Evolutionary conservation across 2,888 invertebrate genomes (phyloP), one percentile per base, ranked within the genome.

Genomic region (Hirtodrosophila confusa): DNA sequence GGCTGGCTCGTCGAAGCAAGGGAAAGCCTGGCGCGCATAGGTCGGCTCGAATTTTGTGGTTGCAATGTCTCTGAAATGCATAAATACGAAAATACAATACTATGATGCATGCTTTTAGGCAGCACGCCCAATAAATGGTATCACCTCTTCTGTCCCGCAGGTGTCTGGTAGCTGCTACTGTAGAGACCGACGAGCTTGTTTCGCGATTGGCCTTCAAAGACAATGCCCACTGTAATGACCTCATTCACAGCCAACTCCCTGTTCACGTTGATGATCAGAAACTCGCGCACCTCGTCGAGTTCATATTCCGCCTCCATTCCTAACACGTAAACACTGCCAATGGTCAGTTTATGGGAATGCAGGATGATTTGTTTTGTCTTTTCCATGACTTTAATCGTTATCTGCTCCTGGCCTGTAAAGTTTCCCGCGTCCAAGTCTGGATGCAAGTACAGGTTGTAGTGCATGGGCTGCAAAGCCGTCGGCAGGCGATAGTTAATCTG

Each of bases 11-110:
- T 99, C 98, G 88, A 98, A 97, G 89, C 98, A 98, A 0, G 98
- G 98, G 89, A 97, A 98, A 0, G 97, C 96, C 92, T 96, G 95
- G n/a, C 98, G 93, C 0, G 98, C 98, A 91, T 97, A 96, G 0
- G 97, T 97, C 0, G 98, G 97, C 90, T 98, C 96, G 88, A 99
- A 98, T 91, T 98, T 97, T 5, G 97, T 95, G 0, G 97, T 96
- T 1, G 97, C 97, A 90, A 98, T 95, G 40, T 93, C 93, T 77
- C 97, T 97, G 89, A 35, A 93, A 93, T 17, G 17, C 17, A 17
- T 1, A 17, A 17, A 17, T 17, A 17, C 17, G 17, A 17, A 17
- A 17, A 17, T 17, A 17, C 17, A 17, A 17, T 17, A 5, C 1
- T 27, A 27, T 0, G n/a, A 53, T 31, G 72, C 74, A 73, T 82